Conservation (phyloP, 2,888 invertebrate genomes). For the Dione vanillae region DNA sequence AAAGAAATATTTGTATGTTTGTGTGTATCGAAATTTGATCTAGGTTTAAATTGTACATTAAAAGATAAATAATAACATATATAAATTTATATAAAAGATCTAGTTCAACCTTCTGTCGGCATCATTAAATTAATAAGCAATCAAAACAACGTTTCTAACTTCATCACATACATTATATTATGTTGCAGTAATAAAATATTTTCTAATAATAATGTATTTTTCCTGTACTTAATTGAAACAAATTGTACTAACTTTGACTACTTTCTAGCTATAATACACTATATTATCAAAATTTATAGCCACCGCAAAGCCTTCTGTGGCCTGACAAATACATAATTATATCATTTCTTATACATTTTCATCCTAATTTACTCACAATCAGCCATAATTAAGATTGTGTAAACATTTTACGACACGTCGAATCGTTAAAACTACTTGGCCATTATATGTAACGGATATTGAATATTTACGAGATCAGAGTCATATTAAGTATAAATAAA, state of each 20-base stretch:
- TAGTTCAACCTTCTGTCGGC: neutral
- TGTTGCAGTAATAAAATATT: slow-evolving; percentile 6
- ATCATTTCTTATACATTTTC: slow-evolving; percentile 38
- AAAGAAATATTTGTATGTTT: too few relatives aligned
- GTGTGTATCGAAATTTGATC: too few relatives aligned
- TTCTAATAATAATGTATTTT: slow-evolving; percentile 1
- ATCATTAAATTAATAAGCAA: neutral
- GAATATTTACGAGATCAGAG: slow-evolving; percentile 47
- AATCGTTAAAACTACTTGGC: slow-evolving; percentile 40
- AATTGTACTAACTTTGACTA: slow-evolving; percentile 16
- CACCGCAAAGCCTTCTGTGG: slow-evolving; percentile 26
- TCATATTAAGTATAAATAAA: slow-evolving; percentile 35
- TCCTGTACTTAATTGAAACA: slow-evolving; percentile 18
- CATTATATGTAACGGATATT: slow-evolving; percentile 45
- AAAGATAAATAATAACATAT: too few relatives aligned
- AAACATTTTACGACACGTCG: slow-evolving; percentile 42
- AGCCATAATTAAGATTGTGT: slow-evolving; percentile 42
- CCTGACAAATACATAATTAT: slow-evolving; percentile 29
- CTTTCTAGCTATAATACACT: slow-evolving; percentile 18
- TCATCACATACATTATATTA: neutral
- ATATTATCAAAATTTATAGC: slow-evolving; percentile 24
- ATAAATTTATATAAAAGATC: neutral
- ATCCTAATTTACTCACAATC: slow-evolving; percentile 36
- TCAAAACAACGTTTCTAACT: neutral
- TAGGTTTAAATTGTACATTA: too few relatives aligned